phyloP scores from a whole-genome alignment of 2,797 vertebrate species.

The Gymnothorax javanicus region DNA sequence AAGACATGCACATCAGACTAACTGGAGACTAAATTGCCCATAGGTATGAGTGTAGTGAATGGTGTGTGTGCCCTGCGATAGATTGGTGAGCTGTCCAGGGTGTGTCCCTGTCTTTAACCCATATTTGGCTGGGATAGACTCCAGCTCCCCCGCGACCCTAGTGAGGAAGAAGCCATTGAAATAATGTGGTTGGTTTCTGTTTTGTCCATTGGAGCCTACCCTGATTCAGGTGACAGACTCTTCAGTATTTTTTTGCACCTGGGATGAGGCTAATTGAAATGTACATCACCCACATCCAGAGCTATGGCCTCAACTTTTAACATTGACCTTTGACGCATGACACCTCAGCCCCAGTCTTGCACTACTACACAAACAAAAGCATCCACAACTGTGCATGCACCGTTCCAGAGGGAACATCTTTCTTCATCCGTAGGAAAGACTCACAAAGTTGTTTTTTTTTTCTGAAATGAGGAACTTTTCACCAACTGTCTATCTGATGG shows the following conservation, averaged over 20 bases:
- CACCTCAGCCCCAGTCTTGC: not conserved
- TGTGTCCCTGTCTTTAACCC: no score
- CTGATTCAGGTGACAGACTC: constrained; percentile 36
- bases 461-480: not conserved
- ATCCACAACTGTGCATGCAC: not conserved
- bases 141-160: no score
- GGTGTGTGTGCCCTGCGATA: no score
- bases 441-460: not conserved
- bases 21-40: no score
- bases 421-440: not conserved
- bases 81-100: no score
- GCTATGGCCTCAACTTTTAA: constrained; percentile 5
- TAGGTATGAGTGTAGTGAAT: no score
- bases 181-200: constrained; percentile 26
- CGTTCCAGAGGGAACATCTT: not conserved
- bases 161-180: no score
- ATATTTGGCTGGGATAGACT: no score
- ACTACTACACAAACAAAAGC: constrained; percentile 1
- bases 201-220: constrained; percentile 46
- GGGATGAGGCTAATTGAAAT: constrained; percentile 54
- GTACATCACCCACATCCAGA: constrained; percentile 57
- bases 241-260: constrained; percentile 51
- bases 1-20: no score
- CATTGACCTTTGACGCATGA: not conserved
- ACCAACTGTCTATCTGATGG: not conserved